Conservation (phyloP, 2,888 invertebrate species). For the Apocheima hispidaria region DNA sequence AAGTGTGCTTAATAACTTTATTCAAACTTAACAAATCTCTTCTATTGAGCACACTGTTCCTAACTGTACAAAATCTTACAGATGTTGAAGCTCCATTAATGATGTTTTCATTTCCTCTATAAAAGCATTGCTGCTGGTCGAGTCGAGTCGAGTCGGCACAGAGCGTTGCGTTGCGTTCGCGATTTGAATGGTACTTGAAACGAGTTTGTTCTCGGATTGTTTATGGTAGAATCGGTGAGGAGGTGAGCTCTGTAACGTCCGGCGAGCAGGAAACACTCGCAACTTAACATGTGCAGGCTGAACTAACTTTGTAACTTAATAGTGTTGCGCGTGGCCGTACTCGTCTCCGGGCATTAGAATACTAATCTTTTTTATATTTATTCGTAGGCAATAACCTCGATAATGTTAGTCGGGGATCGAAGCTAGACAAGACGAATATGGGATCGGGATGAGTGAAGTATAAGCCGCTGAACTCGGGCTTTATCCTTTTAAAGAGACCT, state of each 20-base stretch:
- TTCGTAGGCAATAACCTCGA: too few relatives aligned
- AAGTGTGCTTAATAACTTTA: too few relatives aligned
- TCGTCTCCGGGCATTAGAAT: too few relatives aligned
- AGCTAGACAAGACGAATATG: too few relatives aligned
- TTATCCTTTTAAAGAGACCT: too few relatives aligned
- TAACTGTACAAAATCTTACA: constrained; percentile 8
- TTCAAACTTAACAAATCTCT: background rate
- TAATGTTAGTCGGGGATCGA: too few relatives aligned
- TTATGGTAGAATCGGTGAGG: constrained; percentile 1
- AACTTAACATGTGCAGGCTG: constrained; percentile 4
- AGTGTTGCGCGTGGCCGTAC: too few relatives aligned
- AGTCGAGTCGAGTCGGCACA: background rate
- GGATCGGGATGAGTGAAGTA: too few relatives aligned
- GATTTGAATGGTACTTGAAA: constrained; percentile 25
- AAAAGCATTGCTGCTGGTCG: background rate
- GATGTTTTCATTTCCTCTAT: constrained; percentile 28
- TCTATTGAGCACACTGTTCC: background rate
- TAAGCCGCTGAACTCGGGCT: too few relatives aligned
- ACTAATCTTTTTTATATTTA: too few relatives aligned
- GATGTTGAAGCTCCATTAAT: constrained; percentile 7
- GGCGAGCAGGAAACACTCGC: constrained; percentile 7
- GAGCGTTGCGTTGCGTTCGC: background rate
- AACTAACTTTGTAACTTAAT: background rate
- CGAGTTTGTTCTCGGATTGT: constrained; percentile 25
- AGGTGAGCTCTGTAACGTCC: constrained; percentile 5